Base-by-base conservation (phyloP, 2,113 vertebrate species). In the Anthoscopus minutus region DNA sequence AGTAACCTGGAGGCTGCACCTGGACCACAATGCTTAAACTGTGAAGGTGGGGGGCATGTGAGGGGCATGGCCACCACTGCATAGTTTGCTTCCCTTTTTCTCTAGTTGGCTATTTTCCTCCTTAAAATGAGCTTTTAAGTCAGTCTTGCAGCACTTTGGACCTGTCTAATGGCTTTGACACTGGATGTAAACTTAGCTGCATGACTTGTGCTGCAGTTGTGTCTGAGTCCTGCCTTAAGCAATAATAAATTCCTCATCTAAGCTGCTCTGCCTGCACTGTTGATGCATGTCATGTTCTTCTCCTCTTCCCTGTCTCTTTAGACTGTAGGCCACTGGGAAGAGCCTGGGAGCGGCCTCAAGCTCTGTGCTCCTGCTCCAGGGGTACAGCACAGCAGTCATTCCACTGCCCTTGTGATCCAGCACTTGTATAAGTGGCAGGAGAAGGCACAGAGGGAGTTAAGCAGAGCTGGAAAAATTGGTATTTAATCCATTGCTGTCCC, bases 401-500 rank as follows among this genome's bases (percentile, higher is more conserved):
- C 57, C 2, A 1, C 71, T 76, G 53, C 30, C 37, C 37, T 20
- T n/a, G 30, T 61, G 5, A 33, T 64, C 45, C 57, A 84, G 45
- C 2, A 0, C 58, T 91, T 89, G 62, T 15, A 0, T 45, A 79
- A 85, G 22, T 72, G 35, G 50, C 47, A 70, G 56, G 33, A 92
- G 25, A 37, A 81, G 37, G 85, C 65, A 57, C 40, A 64, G 79
- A 67, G 96, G 44, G 93, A 95, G 94, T 96, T 97, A 96, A 94
- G 47, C 28, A 47, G 77, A 40, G 77, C 73, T 87, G 65, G 53
- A 47, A 92, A 91, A 95, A 92, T 66, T 82, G 81, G 77, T 85
- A n/a, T 93, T 96, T 95, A 93, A 96, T 96, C 94, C 92, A 79
- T 20, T 74, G 44, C 87, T 81, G 80, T 95, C 65, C 80, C 86